Evolutionary conservation across 2,113 vertebrate genomes (phyloP).

Genomic region (Steatornis caripensis): DNA sequence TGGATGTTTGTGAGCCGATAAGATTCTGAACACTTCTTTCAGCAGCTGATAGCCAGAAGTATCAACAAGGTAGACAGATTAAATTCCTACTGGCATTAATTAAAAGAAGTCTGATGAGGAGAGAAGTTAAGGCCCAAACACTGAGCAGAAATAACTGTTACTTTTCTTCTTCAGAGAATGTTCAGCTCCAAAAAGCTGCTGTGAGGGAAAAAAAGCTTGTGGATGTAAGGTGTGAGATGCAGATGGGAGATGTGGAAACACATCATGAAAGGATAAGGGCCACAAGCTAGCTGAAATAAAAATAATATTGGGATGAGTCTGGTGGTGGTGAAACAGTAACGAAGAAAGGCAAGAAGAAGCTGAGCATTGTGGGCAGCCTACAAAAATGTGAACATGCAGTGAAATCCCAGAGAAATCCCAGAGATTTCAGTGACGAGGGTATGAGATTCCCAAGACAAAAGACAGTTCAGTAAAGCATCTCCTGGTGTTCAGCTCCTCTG

Average conservation of each 20-base stretch:
- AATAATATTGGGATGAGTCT: background rate
- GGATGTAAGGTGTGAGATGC: background rate
- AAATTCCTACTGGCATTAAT: conserved; percentile 62
- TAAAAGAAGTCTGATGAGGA: conserved; percentile 39
- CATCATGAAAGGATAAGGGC: background rate
- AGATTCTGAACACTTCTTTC: background rate
- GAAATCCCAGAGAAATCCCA: background rate
- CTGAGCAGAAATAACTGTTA: background rate
- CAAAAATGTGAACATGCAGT: background rate
- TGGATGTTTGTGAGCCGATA: background rate
- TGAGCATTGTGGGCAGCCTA: background rate
- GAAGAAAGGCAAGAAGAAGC: background rate
- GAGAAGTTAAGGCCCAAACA: conserved; percentile 26
- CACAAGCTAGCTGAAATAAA: background rate
- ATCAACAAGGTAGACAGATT: conserved; percentile 47
- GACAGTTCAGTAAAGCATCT: background rate
- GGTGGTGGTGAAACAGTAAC: background rate
- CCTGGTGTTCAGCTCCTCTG: background rate
- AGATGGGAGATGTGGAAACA: background rate
- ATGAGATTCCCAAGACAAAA: background rate
- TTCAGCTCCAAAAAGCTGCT: background rate
- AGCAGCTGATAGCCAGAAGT: conserved; percentile 51
- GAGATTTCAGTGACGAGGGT: background rate
- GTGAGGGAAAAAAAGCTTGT: background rate
- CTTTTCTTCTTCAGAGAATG: background rate